Conservation (phyloP, 2,113 vertebrate species). For the Struthio camelus region DNA sequence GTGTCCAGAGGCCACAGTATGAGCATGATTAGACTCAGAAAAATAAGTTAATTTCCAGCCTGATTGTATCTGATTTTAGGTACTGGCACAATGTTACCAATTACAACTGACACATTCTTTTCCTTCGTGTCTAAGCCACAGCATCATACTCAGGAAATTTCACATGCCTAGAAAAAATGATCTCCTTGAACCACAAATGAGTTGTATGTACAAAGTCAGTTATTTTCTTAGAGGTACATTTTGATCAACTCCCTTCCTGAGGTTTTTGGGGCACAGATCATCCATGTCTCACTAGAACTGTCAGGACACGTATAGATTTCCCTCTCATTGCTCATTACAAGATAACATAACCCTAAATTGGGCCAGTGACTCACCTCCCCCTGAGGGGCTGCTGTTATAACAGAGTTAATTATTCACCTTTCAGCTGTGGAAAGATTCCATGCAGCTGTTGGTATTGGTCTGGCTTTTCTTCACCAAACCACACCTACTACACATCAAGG, state of each 20-base stretch:
- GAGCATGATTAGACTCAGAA: neutral
- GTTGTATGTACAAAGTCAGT: neutral
- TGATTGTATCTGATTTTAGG: neutral
- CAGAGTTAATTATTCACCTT: conserved; percentile 67
- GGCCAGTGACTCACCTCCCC: conserved; percentile 72
- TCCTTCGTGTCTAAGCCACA: neutral
- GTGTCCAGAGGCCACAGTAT: neutral
- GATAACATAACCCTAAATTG: conserved; percentile 69
- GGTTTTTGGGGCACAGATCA: conserved; percentile 65
- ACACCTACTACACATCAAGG: conserved; percentile 61
- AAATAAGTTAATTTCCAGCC: neutral
- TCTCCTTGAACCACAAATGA: neutral
- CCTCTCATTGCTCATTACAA: conserved; percentile 72
- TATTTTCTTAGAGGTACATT: conserved; percentile 46
- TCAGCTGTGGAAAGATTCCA: conserved; percentile 68
- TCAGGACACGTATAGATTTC: conserved; percentile 73
- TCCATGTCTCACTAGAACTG: conserved; percentile 59
- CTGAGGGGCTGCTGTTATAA: conserved; percentile 60
- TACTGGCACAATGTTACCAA: neutral
- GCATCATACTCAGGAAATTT: neutral
- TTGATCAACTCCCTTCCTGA: conserved; percentile 53
- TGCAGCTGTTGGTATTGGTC: conserved; percentile 63
- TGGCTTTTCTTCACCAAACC: conserved; percentile 54
- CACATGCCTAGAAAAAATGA: neutral
- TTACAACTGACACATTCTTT: neutral